Evolutionary conservation across 2,888 invertebrate genomes (phyloP), one percentile per base, ranked within the genome.

Genomic region (Cyclophora albipunctata): DNA sequence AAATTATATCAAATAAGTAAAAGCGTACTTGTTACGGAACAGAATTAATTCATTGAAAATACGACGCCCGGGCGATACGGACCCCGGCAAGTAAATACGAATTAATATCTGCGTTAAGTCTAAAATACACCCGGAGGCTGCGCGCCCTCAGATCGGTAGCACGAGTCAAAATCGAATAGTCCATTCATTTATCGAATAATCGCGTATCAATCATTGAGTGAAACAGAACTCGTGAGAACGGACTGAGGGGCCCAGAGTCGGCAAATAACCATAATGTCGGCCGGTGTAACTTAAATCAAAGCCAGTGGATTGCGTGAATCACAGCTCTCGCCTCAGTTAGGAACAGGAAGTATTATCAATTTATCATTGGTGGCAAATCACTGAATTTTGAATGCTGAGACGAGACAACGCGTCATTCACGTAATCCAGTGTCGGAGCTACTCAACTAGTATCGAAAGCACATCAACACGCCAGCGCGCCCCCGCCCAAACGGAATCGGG

Each of bases 291-390:
- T 64, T 63, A 67, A 58, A 56, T 58, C 57, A 59, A 60, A 54
- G 59, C 60, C 84, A 86, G 78, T 85, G 78, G 84, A 84, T 87
- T 86, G 81, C 66, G 68, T 73, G 75, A 82, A 83, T 70, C 62
- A 71, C 72, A 83, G 50, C 60, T 53, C 59, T 64, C 67, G 69
- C 71, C 75, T 71, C 62, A 76, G 69, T 69, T 86, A 87, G 87
- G 86, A 87, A 87, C 87, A 79, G 73, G 66, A 69, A 70, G 78
- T 77, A 78, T 76, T 84, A 84, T 79, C 46, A 80, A 75, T 76
- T 78, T 78, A 81, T 86, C 86, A 86, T 87, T 85, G 86, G 85
- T 81, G 85, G 82, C 71, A 63, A 71, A 86, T 86, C 85, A 87
- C 85, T 84, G 84, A 83, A 85, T 78, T 84, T 86, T 82, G 69